Evolutionary conservation across 2,888 invertebrate species (phyloP), one percentile per base, ranked within the genome.

Genomic region (Mayetiola destructor): DNA sequence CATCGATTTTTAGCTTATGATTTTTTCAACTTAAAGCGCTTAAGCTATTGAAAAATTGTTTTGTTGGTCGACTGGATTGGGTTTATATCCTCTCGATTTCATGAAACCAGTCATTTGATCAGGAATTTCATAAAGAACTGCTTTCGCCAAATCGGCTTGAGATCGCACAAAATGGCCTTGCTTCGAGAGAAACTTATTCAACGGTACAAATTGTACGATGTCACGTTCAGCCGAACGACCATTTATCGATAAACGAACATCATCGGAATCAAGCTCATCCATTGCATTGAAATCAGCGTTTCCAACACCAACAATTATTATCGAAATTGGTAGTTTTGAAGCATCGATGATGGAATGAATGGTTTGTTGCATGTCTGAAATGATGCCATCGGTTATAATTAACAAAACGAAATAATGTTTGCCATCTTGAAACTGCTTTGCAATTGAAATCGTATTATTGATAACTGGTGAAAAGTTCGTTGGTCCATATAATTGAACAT

Each of bases 381-480:
- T 55, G 3, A 37, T n/a, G 2, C 55, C 55, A 21, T 55, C 55
- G 1, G 55, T 55, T 5, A 55, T 37, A 14, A 55, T 55, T 14
- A 55, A 36, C 16, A 55, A n/a, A 16, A 55, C 27, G n/a, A 32
- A 55, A 23, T 55, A 55, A 14, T 55, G 55, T 23, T 37, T 55
- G 18, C 55, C 55, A 27, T 55, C 37, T 37, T 55, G 55, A 55
- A 14, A 55, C 1, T 55, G 14, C 3, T 21, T 23, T 36, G 55
- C 55, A n/a, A 55, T 55, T 2, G 55, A 20, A 36, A 23, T 14
- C n/a, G 32, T 23, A 16, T 14, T 55, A 9, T 55, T 55, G 20
- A 55, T 55, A 2, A 55, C 23, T 5, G 37, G 55, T 2, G 55
- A 9, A 55, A 55, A 55, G 27, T 37, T 32, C 14, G 55, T 55